Evolutionary conservation across 1,140 invertebrate genomes (phyloP).

Genomic region (Acromyrmex charruanus): DNA sequence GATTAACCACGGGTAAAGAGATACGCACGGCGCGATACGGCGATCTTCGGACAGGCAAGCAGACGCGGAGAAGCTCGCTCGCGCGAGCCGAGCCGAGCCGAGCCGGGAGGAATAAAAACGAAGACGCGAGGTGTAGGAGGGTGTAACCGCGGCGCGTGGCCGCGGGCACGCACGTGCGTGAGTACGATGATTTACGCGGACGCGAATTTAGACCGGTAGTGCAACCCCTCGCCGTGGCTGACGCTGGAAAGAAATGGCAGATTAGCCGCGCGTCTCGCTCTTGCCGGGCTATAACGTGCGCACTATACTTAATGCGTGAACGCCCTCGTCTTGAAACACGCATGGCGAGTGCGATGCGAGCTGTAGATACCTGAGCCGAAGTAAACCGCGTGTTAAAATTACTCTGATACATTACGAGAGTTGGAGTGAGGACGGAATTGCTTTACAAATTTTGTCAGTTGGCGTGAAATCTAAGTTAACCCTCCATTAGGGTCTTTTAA

Average conservation of each 20-base stretch:
- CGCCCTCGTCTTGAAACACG: not conserved
- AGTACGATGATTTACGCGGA: slow-evolving; percentile 69
- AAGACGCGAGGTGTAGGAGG: not conserved
- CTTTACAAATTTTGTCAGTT: not conserved
- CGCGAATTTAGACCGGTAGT: slow-evolving; percentile 69
- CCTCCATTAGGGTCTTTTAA: not conserved
- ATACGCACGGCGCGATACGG: slow-evolving; percentile 11
- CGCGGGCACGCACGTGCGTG: slow-evolving; percentile 67
- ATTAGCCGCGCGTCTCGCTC: slow-evolving; percentile 29
- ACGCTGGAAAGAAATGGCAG: slow-evolving; percentile 21
- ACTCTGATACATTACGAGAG: slow-evolving; percentile 21
- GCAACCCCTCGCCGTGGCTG: not conserved
- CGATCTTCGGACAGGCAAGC: slow-evolving; percentile 22
- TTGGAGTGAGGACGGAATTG: not conserved
- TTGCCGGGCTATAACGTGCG: not conserved
- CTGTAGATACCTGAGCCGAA: slow-evolving; percentile 2
- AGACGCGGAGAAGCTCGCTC: not conserved
- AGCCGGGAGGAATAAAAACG: not conserved
- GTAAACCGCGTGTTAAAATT: slow-evolving; percentile 29
- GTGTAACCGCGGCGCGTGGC: slow-evolving; percentile 41
- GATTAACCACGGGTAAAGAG: slow-evolving; percentile 20
- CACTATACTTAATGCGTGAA: slow-evolving; percentile 40
- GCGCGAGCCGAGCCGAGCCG: not conserved
- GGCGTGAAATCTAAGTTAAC: slow-evolving; percentile 23
- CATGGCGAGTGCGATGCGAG: not conserved